phyloP scores from a whole-genome alignment of 2,113 vertebrate species.

The Felis catus region DNA sequence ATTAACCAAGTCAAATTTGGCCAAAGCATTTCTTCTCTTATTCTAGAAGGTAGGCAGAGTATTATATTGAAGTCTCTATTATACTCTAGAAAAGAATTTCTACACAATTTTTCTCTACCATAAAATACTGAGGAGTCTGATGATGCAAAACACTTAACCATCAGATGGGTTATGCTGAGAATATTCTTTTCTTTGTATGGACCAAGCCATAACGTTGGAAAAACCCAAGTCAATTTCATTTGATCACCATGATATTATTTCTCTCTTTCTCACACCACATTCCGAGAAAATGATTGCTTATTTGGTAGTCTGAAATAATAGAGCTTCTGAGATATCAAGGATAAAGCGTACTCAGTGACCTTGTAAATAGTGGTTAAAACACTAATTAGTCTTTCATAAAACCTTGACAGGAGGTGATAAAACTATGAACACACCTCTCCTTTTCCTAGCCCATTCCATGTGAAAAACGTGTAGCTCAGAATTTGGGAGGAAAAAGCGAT shows the following conservation, averaged over 20 bases:
- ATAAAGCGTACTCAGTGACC: neutral
- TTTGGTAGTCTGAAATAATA: neutral
- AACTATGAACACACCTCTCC: neutral
- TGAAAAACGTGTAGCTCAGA: neutral
- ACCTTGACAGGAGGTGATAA: neutral
- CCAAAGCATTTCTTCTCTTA: neutral
- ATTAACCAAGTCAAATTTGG: conserved; percentile 5
- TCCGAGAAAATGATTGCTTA: neutral
- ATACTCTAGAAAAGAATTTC: conserved; percentile 22
- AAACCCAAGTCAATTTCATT: conserved; percentile 16
- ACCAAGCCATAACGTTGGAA: neutral
- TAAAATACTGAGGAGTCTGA: neutral
- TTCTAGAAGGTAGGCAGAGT: neutral
- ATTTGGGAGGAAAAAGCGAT: neutral
- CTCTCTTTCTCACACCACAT: neutral
- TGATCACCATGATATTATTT: neutral
- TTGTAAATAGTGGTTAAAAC: neutral
- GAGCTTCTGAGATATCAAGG: neutral
- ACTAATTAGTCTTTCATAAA: conserved; percentile 33
- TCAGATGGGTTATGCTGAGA: neutral
- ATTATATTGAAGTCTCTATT: neutral
- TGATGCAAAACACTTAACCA: neutral
- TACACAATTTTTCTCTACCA: neutral
- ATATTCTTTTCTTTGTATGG: neutral
- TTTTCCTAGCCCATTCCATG: neutral